A percentile compares a stretch with the other conserved stretches of the same genome.
phyloP scores from a whole-genome alignment of 2,113 vertebrate species.

The Casuarius casuarius region DNA sequence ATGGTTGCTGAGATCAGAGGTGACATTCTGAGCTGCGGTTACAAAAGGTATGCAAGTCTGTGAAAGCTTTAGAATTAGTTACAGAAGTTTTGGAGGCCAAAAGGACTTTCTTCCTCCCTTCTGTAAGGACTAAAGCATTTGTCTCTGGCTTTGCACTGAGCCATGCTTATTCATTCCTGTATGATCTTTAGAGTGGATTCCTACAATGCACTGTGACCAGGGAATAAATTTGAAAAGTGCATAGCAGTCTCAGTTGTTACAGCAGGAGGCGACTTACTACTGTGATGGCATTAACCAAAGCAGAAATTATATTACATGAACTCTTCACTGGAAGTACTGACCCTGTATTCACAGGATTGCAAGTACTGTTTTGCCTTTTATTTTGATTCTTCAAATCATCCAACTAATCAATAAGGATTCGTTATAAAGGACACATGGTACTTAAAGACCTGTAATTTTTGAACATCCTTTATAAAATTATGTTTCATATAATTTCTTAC shows the following conservation, averaged over 20 bases:
- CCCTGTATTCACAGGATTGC: not conserved
- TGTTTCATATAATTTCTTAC: not conserved
- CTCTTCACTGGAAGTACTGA: not conserved
- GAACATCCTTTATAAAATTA: not conserved
- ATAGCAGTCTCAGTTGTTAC: not conserved
- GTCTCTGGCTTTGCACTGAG: slow-evolving; percentile 1
- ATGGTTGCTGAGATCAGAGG: slow-evolving; percentile 40
- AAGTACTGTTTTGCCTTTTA: not conserved
- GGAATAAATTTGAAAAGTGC: slow-evolving; percentile 10
- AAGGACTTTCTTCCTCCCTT: not conserved
- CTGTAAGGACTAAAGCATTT: not conserved
- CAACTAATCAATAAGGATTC: not conserved
- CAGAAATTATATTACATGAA: not conserved
- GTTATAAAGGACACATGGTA: not conserved
- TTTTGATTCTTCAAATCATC: not conserved
- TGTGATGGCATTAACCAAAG: not conserved
- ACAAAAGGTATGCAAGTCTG: slow-evolving; percentile 2
- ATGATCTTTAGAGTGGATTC: slow-evolving; percentile 22
- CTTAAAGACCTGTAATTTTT: not conserved
- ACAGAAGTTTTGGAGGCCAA: not conserved
- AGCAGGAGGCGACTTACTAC: not conserved
- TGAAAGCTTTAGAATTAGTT: not conserved
- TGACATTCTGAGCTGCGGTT: not conserved
- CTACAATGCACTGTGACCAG: not conserved
- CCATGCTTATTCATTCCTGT: slow-evolving; percentile 3